These are phyloP conservation scores for Ryuthela nishihirai DNA, from an alignment of 2,888 invertebrate species.

Conservation along the genomic window DNA sequence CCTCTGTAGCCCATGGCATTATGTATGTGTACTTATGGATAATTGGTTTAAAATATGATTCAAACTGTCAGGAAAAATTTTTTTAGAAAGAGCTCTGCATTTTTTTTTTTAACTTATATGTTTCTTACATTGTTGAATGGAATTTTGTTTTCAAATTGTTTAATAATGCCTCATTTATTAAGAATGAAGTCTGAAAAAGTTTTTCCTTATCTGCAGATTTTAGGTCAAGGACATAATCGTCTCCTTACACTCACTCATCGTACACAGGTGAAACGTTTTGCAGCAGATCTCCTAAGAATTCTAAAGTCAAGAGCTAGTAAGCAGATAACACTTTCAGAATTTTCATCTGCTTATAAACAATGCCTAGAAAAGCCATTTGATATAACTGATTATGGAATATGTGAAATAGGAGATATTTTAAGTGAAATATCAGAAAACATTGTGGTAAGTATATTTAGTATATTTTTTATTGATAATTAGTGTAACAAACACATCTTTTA, in stretches of 20 bases:
- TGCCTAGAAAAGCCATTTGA: constrained; percentile 61
- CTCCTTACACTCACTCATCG: constrained; percentile 82
- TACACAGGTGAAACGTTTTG: constrained; percentile 84
- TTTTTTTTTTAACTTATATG: no score
- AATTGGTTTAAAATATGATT: no score
- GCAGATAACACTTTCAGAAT: constrained; percentile 62
- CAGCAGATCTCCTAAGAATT: constrained; percentile 80
- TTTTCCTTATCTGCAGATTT: constrained; percentile 65
- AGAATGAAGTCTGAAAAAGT: no score
- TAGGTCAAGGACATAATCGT: constrained; percentile 83
- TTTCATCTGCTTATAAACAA: constrained; percentile 65
- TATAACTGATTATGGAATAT: constrained; percentile 69
- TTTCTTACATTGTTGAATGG: no score
- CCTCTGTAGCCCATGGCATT: no score
- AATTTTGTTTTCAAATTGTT: no score
- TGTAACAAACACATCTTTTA: no score
- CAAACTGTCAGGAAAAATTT: no score
- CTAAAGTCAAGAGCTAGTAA: constrained; percentile 77
- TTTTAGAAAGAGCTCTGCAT: no score
- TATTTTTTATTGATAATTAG: no score
- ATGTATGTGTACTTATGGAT: no score
- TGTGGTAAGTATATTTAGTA: constrained; percentile 47
- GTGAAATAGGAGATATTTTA: constrained; percentile 68
- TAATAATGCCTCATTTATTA: no score
- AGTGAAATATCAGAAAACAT: constrained; percentile 50